A percentile compares a stretch with the other conserved stretches of the same genome.
These are phyloP conservation scores for Conopomorpha cramerella DNA, from an alignment of 1,140 invertebrate genomes.

Conservation along the genomic window DNA sequence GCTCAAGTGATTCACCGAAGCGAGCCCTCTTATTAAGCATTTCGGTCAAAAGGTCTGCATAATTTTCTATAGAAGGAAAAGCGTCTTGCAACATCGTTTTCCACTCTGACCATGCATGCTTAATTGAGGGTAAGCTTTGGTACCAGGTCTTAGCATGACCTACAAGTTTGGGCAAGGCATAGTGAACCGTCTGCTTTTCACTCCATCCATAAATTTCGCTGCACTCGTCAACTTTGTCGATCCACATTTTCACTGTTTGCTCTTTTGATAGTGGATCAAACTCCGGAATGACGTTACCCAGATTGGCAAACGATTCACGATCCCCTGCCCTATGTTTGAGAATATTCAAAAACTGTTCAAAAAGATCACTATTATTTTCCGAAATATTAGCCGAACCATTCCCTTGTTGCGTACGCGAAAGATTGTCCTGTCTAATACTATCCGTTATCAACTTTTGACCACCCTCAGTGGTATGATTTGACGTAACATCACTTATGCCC, in stretches of 20 bases:
- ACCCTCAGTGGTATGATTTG: no score
- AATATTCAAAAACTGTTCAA: constrained; percentile 7
- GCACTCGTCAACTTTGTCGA: constrained; percentile 10
- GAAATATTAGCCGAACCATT: no score
- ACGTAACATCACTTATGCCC: no score
- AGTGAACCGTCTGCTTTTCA: constrained; percentile 7
- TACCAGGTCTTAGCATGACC: constrained; percentile 14
- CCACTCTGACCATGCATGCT: no score
- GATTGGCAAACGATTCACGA: constrained; percentile 6
- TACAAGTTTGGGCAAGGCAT: constrained; percentile 7
- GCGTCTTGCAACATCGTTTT: constrained; percentile 12
- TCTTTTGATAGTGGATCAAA: constrained; percentile 16
- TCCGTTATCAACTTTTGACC: no score
- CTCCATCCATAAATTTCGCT: constrained; percentile 7
- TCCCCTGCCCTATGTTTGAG: constrained; percentile 3
- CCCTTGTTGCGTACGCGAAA: no score
- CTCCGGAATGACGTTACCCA: constrained; percentile 12
- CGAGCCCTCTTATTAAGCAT: constrained; percentile 14
- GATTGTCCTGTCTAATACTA: no score
- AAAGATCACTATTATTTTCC: no score
- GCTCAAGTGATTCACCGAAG: constrained; percentile 14
- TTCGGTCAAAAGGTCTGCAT: constrained; percentile 13
- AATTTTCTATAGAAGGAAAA: constrained; percentile 16
- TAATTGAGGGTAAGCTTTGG: constrained; percentile 8
- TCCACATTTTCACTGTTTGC: constrained; percentile 14